Evolutionary conservation across 1,140 invertebrate genomes (phyloP).

Genomic region (Hyphantria cunea): DNA sequence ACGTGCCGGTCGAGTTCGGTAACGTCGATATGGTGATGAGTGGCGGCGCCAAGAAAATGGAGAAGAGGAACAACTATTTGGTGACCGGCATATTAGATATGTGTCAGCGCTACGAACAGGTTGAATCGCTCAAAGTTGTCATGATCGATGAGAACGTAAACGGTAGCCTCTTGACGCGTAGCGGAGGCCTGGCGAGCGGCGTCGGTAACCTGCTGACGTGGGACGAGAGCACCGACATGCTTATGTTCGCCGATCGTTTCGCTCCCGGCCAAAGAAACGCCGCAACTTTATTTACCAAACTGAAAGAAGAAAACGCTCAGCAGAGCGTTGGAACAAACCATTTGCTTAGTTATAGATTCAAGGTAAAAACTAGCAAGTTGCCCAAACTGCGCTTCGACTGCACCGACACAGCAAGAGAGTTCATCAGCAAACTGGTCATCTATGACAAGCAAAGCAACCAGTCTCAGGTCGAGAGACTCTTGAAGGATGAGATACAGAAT

Average conservation of each 20-base stretch:
- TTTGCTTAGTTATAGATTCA: no score
- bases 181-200: constrained; percentile 6
- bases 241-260: no score
- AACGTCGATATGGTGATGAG: not conserved
- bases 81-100: not conserved
- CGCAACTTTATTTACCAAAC: no score
- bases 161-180: not conserved
- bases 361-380: not conserved
- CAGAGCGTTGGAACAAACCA: no score
- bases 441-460: not conserved
- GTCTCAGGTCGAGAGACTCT: not conserved
- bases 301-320: no score
- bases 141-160: constrained; percentile 1
- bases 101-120: not conserved
- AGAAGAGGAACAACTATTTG: constrained; percentile 1
- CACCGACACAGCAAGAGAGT: not conserved
- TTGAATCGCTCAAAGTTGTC: not conserved
- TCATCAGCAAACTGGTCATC: not conserved
- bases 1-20: not conserved
- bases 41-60: not conserved
- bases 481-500: not conserved
- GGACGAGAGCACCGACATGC: not conserved
- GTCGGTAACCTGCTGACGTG: constrained; percentile 7
- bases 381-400: not conserved
- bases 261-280: no score